These are phyloP conservation scores for Epizoanthus ramosus DNA, from an alignment of 92 coral and sea anemone species.

Conservation along the genomic window DNA sequence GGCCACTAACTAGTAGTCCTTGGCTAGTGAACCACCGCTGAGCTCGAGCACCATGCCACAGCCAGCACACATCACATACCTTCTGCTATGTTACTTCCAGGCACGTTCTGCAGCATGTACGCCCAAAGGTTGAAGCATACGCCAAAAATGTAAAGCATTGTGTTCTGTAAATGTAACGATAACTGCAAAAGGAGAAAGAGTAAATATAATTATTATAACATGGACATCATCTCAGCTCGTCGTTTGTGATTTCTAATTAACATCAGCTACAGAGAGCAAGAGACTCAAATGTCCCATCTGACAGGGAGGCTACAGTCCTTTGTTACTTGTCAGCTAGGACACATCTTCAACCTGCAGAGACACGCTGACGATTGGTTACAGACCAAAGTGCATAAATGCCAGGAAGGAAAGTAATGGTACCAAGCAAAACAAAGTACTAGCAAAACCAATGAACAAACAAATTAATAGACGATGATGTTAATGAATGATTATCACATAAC, in stretches of 20 bases:
- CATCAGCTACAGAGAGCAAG: background rate
- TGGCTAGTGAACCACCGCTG: background rate
- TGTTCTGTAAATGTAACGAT: slow-evolving; percentile 82
- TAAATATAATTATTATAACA: too few relatives aligned
- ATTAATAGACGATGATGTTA: too few relatives aligned
- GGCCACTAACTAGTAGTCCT: background rate
- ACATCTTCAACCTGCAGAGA: too few relatives aligned
- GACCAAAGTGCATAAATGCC: too few relatives aligned
- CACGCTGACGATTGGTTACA: too few relatives aligned
- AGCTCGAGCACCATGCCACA: background rate
- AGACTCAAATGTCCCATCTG: background rate
- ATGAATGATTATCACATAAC: too few relatives aligned
- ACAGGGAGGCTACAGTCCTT: too few relatives aligned
- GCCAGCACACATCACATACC: background rate
- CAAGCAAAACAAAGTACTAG: too few relatives aligned
- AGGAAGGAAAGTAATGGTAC: too few relatives aligned
- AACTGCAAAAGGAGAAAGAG: slow-evolving; percentile 51
- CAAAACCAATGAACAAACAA: background rate
- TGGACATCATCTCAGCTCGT: too few relatives aligned
- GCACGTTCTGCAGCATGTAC: slow-evolving; percentile 52
- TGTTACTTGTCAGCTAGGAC: too few relatives aligned
- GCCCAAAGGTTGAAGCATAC: slow-evolving; percentile 81
- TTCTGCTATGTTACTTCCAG: background rate
- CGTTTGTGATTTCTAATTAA: background rate
- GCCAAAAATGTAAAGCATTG: slow-evolving; percentile 80